Base-by-base conservation (phyloP, 1,140 invertebrate genomes). In the Chionoecetes opilio region DNA sequence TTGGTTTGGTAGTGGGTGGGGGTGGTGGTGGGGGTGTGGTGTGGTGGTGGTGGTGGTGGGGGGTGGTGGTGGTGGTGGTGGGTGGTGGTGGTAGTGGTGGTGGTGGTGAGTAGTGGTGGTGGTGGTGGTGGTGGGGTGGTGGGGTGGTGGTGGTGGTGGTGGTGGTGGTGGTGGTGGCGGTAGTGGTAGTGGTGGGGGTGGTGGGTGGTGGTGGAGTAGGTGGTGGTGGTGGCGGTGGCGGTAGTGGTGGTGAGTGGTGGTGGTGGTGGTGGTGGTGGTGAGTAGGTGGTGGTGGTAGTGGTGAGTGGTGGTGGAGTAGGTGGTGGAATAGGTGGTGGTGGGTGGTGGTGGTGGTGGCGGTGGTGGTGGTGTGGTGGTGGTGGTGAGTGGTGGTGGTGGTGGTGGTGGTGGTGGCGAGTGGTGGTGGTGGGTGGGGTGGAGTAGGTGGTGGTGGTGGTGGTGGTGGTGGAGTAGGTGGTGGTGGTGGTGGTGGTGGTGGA, bases 51-150 rank as follows among this genome's bases (percentile, higher is more conserved):
- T 75, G 63, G 63, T 21, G 63, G n/a, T 75, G n/a, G n/a, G n/a
- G n/a, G 63, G n/a, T 75, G 63, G 63, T 75, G 63, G n/a, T 75
- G 63, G 63, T 75, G 63, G 63, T 75, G n/a, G n/a, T n/a, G n/a
- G n/a, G n/a, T n/a, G n/a, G n/a, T n/a, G n/a, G n/a, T n/a, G n/a
- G n/a, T n/a, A n/a, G n/a, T n/a, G n/a, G n/a, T n/a, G 21, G 63
- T 75, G 63, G 21, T 75, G 63, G 63, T n/a, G 63, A n/a, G 9
- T 63, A 21, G 53, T 63, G 17, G 53, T 63, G 17, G 21, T 63
- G 17, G 53, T 63, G 17, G 21, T 63, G 53, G 63, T 75, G 63
- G 3, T 75, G 21, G n/a, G 63, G 53, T 75, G 53, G 0, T 75
- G 63, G n/a, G 21, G n/a, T 75, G 63, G 63, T n/a, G 63, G 63